Percentiles rank a stretch among this genome's conserved stretches.
Conservation (phyloP, 2,797 vertebrate genomes). For the Crax fasciolata region DNA sequence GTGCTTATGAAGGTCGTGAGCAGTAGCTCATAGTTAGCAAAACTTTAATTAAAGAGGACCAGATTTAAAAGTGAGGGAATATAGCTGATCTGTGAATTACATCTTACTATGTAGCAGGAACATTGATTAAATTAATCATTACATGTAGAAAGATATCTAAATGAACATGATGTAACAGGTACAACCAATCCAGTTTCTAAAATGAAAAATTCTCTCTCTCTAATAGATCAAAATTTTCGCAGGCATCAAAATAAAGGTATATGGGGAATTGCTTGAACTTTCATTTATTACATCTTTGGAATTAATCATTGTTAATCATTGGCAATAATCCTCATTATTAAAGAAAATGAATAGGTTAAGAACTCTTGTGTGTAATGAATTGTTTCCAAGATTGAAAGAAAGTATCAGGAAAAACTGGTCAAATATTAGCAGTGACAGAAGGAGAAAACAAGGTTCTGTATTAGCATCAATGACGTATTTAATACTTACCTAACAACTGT, state of each 20-base stretch:
- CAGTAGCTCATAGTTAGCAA: neutral
- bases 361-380: neutral
- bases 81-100: neutral
- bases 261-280: conserved; percentile 4
- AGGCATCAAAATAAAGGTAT: neutral
- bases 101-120: neutral
- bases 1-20: neutral
- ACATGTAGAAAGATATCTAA: neutral
- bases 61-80: neutral
- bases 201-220: neutral
- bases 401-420: neutral
- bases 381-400: neutral
- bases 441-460: neutral
- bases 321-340: neutral
- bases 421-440: neutral
- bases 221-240: neutral
- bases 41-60: neutral
- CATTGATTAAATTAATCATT: neutral
- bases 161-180: neutral
- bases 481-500: neutral
- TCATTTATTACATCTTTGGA: conserved; percentile 23
- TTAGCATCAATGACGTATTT: neutral
- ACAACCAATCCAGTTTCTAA: neutral
- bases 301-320: neutral
- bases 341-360: neutral